Percentiles rank a stretch among this genome's conserved stretches.
These are phyloP conservation scores for Myanophis thanlyinensis DNA, from an alignment of 2,113 vertebrate species.

Conservation along the genomic window DNA sequence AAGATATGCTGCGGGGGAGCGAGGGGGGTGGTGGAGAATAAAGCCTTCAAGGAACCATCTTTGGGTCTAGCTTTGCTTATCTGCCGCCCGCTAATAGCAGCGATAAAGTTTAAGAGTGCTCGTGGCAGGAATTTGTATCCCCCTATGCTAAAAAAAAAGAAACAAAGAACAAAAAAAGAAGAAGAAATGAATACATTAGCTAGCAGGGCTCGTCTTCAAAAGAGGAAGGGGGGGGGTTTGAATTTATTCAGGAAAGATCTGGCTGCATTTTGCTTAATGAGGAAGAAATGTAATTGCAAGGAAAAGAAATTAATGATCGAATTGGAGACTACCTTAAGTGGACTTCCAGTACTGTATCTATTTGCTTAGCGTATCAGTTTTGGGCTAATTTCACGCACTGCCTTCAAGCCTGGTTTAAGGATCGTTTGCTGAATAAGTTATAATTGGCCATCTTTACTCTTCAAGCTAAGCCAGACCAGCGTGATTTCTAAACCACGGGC, in stretches of 20 bases:
- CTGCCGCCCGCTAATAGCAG: constrained; percentile 10
- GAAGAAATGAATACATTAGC: background rate
- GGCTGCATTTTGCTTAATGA: background rate
- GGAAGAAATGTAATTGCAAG: background rate
- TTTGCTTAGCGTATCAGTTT: background rate
- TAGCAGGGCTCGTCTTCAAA: background rate
- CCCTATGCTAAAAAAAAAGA: too few relatives aligned
- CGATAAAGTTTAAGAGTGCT: constrained; percentile 13
- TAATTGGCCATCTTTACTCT: background rate
- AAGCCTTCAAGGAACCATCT: constrained; percentile 13
- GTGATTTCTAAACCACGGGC: background rate
- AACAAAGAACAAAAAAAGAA: background rate
- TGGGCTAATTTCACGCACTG: background rate
- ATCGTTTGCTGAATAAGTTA: background rate
- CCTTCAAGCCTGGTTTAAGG: background rate
- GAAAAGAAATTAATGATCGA: background rate
- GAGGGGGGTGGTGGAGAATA: background rate
- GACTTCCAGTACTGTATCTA: background rate
- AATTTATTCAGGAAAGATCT: constrained; percentile 6
- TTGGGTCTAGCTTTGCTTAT: background rate
- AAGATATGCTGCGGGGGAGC: background rate
- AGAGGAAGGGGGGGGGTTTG: background rate
- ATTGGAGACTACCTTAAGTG: background rate
- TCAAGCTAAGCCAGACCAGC: background rate
- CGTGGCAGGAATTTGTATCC: background rate